Base-by-base conservation (phyloP, 1,140 invertebrate genomes). In the Mylabris phalerata region DNA sequence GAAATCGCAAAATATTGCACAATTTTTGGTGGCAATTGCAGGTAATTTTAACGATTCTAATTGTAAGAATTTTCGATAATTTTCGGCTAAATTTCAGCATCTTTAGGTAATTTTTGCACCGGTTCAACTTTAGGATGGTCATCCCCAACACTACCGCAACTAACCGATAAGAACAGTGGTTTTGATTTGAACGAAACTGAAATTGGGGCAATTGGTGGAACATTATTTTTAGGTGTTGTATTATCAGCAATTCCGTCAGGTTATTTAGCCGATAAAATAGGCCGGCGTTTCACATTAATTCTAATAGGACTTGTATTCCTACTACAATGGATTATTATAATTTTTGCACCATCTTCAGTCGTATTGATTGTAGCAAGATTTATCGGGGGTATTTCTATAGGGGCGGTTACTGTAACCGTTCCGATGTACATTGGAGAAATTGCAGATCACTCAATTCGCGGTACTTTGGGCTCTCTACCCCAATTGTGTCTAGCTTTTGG, bases 41-140 rank as follows among this genome's bases (percentile, higher is more conserved):
- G 32, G 32, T 32, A 32, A 32, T 32, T 32, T 32, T 7, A 32
- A 7, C 7, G 19, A 19, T 19, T 19, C 19, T 19, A 19, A 19
- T 19, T 19, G 19, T 19, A 19, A 32, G 4, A 32, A 32, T 32
- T 32, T 32, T 32, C 32, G 0, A 7, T 32, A 32, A 32, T 32
- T 5, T 32, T 32, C 7, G 32, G 4, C 4, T 3, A 32, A 32
- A 32, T 32, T 32, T 32, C 32, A 32, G 32, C 32, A 32, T 5
- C 32, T 89, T 69, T 71, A 89, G 46, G 80, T 79, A 52, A 80
- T 84, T 10, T 76, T 84, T 24, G 78, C 80, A 0, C 79, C n/a
- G 87, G 88, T 32, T 82, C 80, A 45, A 79, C 78, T 48, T 74
- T 89, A 63, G 88, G 83, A 47, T 92, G 88, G 88, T 87, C 87